phyloP scores from a whole-genome alignment of 30 jellyfish, hydroid and myxozoan genomes.

The Catostylus mosaicus region DNA sequence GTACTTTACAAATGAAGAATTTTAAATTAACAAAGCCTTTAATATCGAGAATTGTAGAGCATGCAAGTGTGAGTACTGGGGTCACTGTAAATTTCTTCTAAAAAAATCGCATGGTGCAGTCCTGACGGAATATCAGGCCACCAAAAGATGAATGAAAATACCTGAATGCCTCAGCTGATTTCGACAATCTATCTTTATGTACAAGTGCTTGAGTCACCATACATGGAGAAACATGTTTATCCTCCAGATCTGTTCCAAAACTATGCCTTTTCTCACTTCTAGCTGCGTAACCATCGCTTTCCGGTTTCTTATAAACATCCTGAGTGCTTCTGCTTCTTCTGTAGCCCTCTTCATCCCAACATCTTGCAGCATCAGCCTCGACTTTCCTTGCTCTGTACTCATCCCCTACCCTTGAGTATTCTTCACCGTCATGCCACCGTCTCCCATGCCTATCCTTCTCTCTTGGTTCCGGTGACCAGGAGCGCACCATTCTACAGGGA shows the following conservation, averaged over 20 bases:
- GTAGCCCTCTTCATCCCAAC: slow-evolving; percentile 11
- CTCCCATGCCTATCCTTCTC: slow-evolving; percentile 24
- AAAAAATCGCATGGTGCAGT: no score
- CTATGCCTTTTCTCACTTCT: background rate
- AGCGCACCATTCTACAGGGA: background rate
- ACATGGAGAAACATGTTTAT: background rate
- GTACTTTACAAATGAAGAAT: no score
- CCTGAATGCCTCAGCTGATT: slow-evolving; percentile 50
- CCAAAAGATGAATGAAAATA: no score
- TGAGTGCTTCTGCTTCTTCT: slow-evolving; percentile 11
- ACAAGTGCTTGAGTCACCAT: slow-evolving; percentile 25
- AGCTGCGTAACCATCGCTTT: background rate
- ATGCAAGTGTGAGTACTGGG: no score
- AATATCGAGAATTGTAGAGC: no score
- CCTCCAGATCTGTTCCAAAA: slow-evolving; percentile 37
- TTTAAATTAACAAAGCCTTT: no score
- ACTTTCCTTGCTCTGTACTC: slow-evolving; percentile 36
- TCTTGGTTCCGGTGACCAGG: slow-evolving; percentile 50
- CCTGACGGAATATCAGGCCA: no score
- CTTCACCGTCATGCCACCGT: slow-evolving; percentile 57
- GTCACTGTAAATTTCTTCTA: no score
- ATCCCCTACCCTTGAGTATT: slow-evolving; percentile 53
- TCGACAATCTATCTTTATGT: slow-evolving; percentile 11
- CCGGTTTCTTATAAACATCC: background rate
- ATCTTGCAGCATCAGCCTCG: background rate